These are phyloP conservation scores for Stercorarius parasiticus DNA, from an alignment of 2,113 vertebrate species.

Conservation along the genomic window DNA sequence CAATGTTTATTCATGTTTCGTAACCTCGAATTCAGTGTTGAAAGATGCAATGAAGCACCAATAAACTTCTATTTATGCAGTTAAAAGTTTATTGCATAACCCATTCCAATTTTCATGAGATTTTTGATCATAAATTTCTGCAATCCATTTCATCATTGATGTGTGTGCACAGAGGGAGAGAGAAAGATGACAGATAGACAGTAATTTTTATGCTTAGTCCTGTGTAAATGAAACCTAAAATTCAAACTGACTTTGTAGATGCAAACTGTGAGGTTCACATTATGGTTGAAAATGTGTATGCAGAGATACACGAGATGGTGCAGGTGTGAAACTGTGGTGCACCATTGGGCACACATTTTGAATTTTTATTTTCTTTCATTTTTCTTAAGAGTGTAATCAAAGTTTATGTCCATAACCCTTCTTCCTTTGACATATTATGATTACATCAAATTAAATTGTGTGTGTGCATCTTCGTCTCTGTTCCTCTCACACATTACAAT, in stretches of 20 bases:
- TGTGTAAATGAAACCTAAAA: constrained; percentile 8
- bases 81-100: constrained; percentile 43
- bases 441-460: neutral
- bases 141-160: constrained; percentile 26
- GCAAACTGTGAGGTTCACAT: neutral
- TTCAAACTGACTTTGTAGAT: neutral
- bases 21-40: constrained; percentile 18
- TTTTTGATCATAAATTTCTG: constrained; percentile 43
- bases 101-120: constrained; percentile 21
- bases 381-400: neutral
- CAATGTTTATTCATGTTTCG: constrained; percentile 4
- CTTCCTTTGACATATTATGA: neutral
- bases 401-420: neutral
- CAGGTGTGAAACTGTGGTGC: neutral
- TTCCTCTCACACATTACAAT: neutral
- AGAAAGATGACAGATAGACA: constrained; percentile 21
- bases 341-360: neutral
- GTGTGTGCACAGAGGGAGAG: neutral
- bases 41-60: neutral
- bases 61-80: constrained; percentile 42
- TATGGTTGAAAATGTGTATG: neutral
- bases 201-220: constrained; percentile 9
- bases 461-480: neutral
- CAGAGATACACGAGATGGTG: neutral
- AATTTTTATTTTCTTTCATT: neutral